phyloP scores from a whole-genome alignment of 2,888 invertebrate species.

The Temnothorax unifasciatus region DNA sequence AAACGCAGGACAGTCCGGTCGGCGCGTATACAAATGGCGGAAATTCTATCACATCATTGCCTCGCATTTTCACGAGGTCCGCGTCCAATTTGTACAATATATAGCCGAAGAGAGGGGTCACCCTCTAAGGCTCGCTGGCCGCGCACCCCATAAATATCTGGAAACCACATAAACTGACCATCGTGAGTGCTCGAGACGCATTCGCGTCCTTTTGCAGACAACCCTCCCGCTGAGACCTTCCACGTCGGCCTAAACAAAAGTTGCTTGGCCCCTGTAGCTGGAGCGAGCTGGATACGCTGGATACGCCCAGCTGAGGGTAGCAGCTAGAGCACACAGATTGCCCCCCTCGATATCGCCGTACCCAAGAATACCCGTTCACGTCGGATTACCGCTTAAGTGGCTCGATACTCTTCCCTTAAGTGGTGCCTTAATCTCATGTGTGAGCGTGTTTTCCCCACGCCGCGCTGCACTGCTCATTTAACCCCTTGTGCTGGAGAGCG shows the following conservation, averaged over 20 bases:
- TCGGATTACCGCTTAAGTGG: slow-evolving; percentile 79
- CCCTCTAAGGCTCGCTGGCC: slow-evolving; percentile 48
- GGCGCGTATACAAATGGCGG: slow-evolving; percentile 52
- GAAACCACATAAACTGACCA: slow-evolving; percentile 79
- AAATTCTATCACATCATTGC: slow-evolving; percentile 77
- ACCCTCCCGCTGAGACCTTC: slow-evolving; percentile 61
- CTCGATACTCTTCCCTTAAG: slow-evolving; percentile 74
- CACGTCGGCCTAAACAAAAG: slow-evolving; percentile 65
- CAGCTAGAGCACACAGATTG: slow-evolving; percentile 64
- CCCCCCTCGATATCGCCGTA: slow-evolving; percentile 63
- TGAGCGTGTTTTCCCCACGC: slow-evolving; percentile 3
- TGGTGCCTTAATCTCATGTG: slow-evolving; percentile 70
- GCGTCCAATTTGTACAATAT: slow-evolving; percentile 80
- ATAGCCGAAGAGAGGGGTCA: slow-evolving; percentile 44
- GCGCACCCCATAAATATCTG: slow-evolving; percentile 75
- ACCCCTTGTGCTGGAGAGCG: not conserved
- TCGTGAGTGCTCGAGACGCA: slow-evolving; percentile 66
- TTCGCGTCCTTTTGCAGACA: slow-evolving; percentile 58
- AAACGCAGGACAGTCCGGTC: slow-evolving; percentile 35
- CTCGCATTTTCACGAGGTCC: slow-evolving; percentile 74
- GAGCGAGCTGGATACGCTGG: slow-evolving; percentile 59
- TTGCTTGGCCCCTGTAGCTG: slow-evolving; percentile 67
- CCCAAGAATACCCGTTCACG: slow-evolving; percentile 70
- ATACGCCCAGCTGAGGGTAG: slow-evolving; percentile 73
- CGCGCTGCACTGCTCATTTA: not conserved